Evolutionary conservation across 2,888 invertebrate species (phyloP), one percentile per base, ranked within the genome.

Genomic region (Troides oblongomaculatus): DNA sequence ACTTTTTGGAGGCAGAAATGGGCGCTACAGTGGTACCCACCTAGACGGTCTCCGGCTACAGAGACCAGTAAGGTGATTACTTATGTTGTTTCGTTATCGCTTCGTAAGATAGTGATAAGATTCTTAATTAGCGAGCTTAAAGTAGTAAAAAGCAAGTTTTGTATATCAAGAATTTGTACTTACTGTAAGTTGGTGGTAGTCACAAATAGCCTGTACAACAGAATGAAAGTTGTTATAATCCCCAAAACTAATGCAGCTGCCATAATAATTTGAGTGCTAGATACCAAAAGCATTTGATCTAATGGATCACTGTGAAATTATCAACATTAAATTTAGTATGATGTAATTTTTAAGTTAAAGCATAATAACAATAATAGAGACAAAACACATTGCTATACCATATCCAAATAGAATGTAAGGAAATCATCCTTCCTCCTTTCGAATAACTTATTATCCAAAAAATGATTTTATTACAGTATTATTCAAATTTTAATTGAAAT

Each of bases 191-290:
- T 67, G 72, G 74, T 81, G 14, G 85, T 80, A 7, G 86, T 84
- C 12, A 88, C 81, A 75, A 92, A 93, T 56, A 93, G 78, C 76
- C 91, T 92, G 75, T 89, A 91, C 5, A 93, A 79, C 23, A 93
- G 78, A 64, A 90, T 77, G 68, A 93, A 88, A 1, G 91, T 90
- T 10, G 89, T 90, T 25, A 93, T 80, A 56, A 93, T 87, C 43
- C 92, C 93, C 53, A 93, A 82, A 7, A 93, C 81, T 12, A 93
- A 80, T 1, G 90, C 89, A 0, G 85, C 84, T 1, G 88, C 90
- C 92, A 93, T 91, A n/a, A 90, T 87, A 64, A 93, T 86, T 75
- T 93, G 93, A 30, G 92, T 89, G 62, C 87, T 88, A 53, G 92
- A 89, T 66, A 92, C 81, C 73, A 93, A 76, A 64, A 92, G 76